phyloP scores from a whole-genome alignment of 2,888 invertebrate genomes.

The Drosophila rellima region DNA sequence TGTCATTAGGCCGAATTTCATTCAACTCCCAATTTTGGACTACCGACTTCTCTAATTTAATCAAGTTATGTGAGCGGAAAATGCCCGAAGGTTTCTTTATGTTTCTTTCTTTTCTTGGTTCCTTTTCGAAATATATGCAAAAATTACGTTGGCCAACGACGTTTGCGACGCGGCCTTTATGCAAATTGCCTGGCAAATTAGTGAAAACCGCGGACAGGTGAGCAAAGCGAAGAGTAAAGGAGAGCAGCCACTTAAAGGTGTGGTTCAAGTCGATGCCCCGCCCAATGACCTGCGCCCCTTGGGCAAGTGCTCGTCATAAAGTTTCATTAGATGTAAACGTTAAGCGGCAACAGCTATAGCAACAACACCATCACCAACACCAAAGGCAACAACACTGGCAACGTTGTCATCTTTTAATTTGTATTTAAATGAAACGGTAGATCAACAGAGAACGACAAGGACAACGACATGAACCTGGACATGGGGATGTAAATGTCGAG shows the following conservation, averaged over 20 bases:
- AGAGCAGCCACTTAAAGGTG: constrained; percentile 46
- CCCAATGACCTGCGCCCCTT: constrained; percentile 50
- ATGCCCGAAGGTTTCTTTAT: constrained; percentile 17
- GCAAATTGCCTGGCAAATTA: constrained; percentile 79
- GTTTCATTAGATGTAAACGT: constrained; percentile 76
- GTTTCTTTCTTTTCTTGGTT: constrained; percentile 14
- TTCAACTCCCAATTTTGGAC: background rate
- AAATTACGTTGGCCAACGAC: constrained; percentile 76
- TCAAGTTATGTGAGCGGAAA: constrained; percentile 56
- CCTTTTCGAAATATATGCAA: constrained; percentile 56
- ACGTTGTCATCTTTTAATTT: constrained; percentile 77
- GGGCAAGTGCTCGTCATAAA: constrained; percentile 70
- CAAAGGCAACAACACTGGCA: constrained; percentile 14
- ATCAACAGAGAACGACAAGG: constrained; percentile 37
- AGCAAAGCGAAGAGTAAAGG: background rate
- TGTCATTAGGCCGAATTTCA: constrained; percentile 57
- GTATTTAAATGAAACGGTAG: constrained; percentile 78
- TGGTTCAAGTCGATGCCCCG: constrained; percentile 44
- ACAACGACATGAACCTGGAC: constrained; percentile 23
- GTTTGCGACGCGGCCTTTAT: constrained; percentile 74
- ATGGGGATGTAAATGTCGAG: constrained; percentile 15
- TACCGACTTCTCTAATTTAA: constrained; percentile 61
- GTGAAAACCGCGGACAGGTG: constrained; percentile 61
- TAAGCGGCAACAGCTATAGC: constrained; percentile 54
- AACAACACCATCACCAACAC: constrained; percentile 25